phyloP scores from a whole-genome alignment of 2,888 invertebrate genomes.

The Orthosia cruda region DNA sequence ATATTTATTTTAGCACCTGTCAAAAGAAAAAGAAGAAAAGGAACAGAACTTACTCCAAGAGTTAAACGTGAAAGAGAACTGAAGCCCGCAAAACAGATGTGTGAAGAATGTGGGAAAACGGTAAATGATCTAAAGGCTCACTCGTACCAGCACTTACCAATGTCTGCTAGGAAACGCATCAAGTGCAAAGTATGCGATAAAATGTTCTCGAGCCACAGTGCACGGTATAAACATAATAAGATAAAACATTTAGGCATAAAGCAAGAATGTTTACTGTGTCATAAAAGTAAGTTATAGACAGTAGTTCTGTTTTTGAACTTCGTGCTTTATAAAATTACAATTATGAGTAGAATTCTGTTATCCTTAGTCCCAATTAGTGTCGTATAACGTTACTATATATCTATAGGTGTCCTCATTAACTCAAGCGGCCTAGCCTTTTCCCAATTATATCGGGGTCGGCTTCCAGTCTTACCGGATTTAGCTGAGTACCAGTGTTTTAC shows the following conservation, averaged over 20 bases:
- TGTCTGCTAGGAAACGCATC: constrained; percentile 67
- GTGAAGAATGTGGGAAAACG: constrained; percentile 84
- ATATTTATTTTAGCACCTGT: constrained; percentile 57
- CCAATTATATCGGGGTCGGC: no score
- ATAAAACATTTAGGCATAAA: constrained; percentile 84
- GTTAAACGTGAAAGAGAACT: constrained; percentile 26
- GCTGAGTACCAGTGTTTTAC: no score
- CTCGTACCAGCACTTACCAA: constrained; percentile 74
- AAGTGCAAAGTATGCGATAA: constrained; percentile 83
- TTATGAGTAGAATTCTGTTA: no score
- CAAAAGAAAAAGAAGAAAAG: constrained; percentile 61
- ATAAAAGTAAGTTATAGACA: constrained; percentile 79
- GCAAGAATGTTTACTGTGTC: constrained; percentile 83
- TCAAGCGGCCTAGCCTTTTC: no score
- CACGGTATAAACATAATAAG: constrained; percentile 80
- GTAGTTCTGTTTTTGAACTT: no score
- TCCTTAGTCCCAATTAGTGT: no score
- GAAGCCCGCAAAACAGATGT: constrained; percentile 72
- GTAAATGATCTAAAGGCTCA: constrained; percentile 82
- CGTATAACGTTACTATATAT: no score
- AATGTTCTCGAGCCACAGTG: constrained; percentile 74
- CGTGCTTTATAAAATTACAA: no score
- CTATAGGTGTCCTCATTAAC: no score
- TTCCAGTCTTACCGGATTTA: no score
- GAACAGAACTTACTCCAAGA: constrained; percentile 49